Conservation (phyloP, 2,888 invertebrate genomes). For the Salticus scenicus region DNA sequence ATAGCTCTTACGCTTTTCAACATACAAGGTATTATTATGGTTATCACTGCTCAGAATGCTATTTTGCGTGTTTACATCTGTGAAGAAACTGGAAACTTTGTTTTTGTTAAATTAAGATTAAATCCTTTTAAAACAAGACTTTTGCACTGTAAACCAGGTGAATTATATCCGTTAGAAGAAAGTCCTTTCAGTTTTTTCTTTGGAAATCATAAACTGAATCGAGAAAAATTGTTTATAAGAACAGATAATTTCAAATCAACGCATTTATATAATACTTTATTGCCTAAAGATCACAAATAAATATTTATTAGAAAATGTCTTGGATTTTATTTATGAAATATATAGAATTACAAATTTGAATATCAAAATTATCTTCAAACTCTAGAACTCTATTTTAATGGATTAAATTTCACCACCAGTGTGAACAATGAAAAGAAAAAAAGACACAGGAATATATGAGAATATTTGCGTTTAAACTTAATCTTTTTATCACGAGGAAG, state of each 20-base stretch:
- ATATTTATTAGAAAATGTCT: too few species aligned
- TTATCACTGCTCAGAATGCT: not conserved
- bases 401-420: too few species aligned
- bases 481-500: too few species aligned
- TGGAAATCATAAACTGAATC: constrained; percentile 21
- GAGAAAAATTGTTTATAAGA: constrained; percentile 5
- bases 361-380: too few species aligned
- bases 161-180: not conserved
- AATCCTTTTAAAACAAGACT: constrained; percentile 38
- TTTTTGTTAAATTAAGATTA: constrained; percentile 25
- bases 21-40: constrained; percentile 23
- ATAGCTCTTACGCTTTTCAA: not conserved
- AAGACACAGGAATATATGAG: too few species aligned
- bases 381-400: too few species aligned
- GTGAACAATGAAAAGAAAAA: too few species aligned
- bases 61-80: constrained; percentile 30
- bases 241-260: constrained; percentile 9
- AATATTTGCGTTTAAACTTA: too few species aligned
- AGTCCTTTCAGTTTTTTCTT: not conserved
- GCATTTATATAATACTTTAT: constrained; percentile 11
- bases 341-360: too few species aligned
- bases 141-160: constrained; percentile 19
- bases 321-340: too few species aligned
- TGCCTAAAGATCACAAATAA: too few species aligned
- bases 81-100: constrained; percentile 25